These are phyloP conservation scores for Mycalesis mineus DNA, from an alignment of 2,888 invertebrate species.

Conservation along the genomic window DNA sequence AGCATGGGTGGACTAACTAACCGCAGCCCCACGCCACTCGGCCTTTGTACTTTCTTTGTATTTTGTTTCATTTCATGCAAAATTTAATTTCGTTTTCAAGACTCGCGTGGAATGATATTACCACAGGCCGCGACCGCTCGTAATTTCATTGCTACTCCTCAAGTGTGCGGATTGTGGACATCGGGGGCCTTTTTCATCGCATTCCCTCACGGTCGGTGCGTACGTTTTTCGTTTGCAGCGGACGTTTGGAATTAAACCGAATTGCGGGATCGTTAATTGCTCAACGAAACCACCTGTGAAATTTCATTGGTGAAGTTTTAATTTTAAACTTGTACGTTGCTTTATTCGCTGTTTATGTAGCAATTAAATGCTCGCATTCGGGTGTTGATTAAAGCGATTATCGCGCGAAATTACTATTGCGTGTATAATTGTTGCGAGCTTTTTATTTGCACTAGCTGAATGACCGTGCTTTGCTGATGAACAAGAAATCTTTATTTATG, in stretches of 20 bases:
- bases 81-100: conserved; percentile 79
- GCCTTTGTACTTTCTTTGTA: conserved; percentile 77
- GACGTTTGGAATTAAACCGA: conserved; percentile 68
- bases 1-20: conserved; percentile 66
- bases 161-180: conserved; percentile 77
- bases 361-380: conserved; percentile 30
- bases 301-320: conserved; percentile 56
- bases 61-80: conserved; percentile 77
- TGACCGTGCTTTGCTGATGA: not conserved
- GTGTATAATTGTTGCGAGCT: not conserved
- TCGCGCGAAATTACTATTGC: not conserved
- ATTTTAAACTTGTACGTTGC: conserved; percentile 47
- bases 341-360: conserved; percentile 42
- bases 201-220: conserved; percentile 72
- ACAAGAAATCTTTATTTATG: no score
- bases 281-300: conserved; percentile 61
- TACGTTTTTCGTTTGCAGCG: conserved; percentile 68
- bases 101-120: conserved; percentile 77
- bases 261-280: conserved; percentile 73
- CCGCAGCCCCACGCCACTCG: conserved; percentile 58
- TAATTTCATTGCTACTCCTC: conserved; percentile 72
- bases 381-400: conserved; percentile 19
- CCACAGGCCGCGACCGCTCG: conserved; percentile 62
- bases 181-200: conserved; percentile 75
- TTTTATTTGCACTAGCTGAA: not conserved